Percentiles rank a stretch among this genome's conserved stretches.
Evolutionary conservation across 2,888 invertebrate species (phyloP).

Genomic region (Dynastes tityus): DNA sequence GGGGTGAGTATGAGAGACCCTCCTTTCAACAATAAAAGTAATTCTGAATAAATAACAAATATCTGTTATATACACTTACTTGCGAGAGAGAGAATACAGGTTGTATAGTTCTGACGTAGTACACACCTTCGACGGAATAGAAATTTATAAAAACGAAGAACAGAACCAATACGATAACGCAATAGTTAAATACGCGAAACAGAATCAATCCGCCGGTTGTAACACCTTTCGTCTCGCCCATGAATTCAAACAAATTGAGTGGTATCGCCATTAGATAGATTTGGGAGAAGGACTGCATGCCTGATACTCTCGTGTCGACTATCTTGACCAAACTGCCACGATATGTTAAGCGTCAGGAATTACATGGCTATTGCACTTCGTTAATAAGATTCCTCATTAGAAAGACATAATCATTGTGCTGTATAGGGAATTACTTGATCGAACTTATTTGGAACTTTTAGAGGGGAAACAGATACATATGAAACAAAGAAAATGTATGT

Average conservation of each 20-base stretch:
- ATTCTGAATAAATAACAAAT: not conserved
- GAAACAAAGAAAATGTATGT: no score
- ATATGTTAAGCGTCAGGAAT: no score
- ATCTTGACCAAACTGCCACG: no score
- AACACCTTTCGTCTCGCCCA: not conserved
- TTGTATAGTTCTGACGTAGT: not conserved
- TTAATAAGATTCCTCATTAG: no score
- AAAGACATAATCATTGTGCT: no score
- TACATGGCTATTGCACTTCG: no score
- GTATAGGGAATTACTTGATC: no score
- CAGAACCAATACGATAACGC: not conserved
- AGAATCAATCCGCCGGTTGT: not conserved
- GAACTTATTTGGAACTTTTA: no score
- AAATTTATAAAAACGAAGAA: not conserved
- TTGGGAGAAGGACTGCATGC: not conserved
- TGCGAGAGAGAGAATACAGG: not conserved
- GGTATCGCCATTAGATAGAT: not conserved
- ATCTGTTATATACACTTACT: not conserved
- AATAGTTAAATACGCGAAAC: slow-evolving; percentile 3
- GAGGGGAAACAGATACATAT: no score
- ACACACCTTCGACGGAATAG: not conserved
- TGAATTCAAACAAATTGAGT: not conserved
- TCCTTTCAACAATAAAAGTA: no score
- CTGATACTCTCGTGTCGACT: not conserved
- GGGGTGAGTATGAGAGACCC: no score